Conservation (phyloP, 64 coral and sea anemone species). For the Acropora tenuis region DNA sequence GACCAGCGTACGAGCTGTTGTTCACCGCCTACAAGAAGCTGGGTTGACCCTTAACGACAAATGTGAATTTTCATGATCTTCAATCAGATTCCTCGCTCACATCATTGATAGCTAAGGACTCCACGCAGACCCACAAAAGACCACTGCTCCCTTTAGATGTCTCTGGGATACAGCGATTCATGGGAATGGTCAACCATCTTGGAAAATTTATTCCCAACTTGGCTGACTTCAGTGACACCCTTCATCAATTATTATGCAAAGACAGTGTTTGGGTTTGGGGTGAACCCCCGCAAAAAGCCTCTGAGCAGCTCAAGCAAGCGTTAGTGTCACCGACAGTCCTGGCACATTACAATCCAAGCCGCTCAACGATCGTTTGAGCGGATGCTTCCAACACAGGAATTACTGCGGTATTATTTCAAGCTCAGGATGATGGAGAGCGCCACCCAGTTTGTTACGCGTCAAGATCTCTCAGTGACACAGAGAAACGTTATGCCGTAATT, state of each 20-base stretch:
- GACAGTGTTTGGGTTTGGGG: slow-evolving; percentile 26
- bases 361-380: too few species aligned
- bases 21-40: too few species aligned
- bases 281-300: slow-evolving; percentile 23
- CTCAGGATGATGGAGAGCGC: too few species aligned
- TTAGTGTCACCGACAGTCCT: slow-evolving; percentile 39
- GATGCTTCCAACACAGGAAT: too few species aligned
- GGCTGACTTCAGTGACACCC: slow-evolving; percentile 22
- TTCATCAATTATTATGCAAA: slow-evolving; percentile 39
- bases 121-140: slow-evolving; percentile 8
- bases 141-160: slow-evolving; percentile 37
- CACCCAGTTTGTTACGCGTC: too few species aligned
- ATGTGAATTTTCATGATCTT: too few species aligned
- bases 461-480: slow-evolving; percentile 61
- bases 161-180: slow-evolving; percentile 31
- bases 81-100: slow-evolving; percentile 38
- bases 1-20: slow-evolving; percentile 21
- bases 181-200: slow-evolving; percentile 56
- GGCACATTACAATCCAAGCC: too few species aligned
- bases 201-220: slow-evolving; percentile 6
- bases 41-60: too few species aligned
- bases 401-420: too few species aligned
- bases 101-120: slow-evolving; percentile 33
- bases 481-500: slow-evolving; percentile 4
- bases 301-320: slow-evolving; percentile 43